A percentile compares a stretch with the other conserved stretches of the same genome.
phyloP scores from a whole-genome alignment of 2,797 vertebrate genomes.

The Falco columbarius region DNA sequence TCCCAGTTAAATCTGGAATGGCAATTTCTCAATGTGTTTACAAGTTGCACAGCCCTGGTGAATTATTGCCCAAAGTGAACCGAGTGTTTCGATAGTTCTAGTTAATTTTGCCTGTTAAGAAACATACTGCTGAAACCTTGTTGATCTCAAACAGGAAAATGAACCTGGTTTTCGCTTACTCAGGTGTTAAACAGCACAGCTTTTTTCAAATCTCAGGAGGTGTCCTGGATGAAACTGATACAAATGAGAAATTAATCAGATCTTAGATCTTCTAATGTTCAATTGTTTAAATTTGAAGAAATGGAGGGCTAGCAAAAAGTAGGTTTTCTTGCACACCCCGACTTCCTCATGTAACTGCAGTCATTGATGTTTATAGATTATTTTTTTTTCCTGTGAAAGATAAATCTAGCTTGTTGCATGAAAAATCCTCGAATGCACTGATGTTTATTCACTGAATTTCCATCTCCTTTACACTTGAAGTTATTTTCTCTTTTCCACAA shows the following conservation, averaged over 20 bases:
- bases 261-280: conserved; percentile 8
- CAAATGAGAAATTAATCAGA: conserved; percentile 49
- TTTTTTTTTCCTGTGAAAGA: conserved; percentile 33
- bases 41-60: background rate
- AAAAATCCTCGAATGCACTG: conserved; percentile 65
- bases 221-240: conserved; percentile 55
- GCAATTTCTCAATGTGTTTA: background rate
- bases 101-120: conserved; percentile 32
- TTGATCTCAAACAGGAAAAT: conserved; percentile 58
- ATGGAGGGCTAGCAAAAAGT: background rate
- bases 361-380: conserved; percentile 48
- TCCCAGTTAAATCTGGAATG: background rate
- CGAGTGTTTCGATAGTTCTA: background rate
- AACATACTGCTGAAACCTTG: conserved; percentile 15
- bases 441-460: conserved; percentile 67
- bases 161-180: conserved; percentile 58
- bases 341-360: conserved; percentile 16
- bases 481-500: conserved; percentile 70
- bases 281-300: conserved; percentile 26
- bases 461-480: conserved; percentile 67
- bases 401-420: conserved; percentile 63
- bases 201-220: conserved; percentile 49
- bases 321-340: conserved; percentile 38
- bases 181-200: conserved; percentile 66
- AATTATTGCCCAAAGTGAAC: conserved; percentile 27